Conservation (phyloP, 2,888 invertebrate genomes). For the Entomobrya proxima region DNA sequence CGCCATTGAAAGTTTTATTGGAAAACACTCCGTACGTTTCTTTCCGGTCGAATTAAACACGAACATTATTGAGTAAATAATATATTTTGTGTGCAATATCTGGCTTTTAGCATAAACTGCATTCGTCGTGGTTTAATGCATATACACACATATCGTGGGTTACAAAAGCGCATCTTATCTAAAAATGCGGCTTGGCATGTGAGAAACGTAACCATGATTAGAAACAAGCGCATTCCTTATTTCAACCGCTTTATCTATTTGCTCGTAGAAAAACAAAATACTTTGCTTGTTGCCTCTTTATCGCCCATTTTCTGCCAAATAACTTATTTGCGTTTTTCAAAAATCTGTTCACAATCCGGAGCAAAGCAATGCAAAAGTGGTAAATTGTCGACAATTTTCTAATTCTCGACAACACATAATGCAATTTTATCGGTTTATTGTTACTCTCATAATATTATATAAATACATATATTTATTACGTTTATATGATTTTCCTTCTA, state of each 20-base stretch:
- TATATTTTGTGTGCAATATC: constrained; percentile 12
- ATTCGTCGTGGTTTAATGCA: constrained; percentile 64
- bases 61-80: not conserved
- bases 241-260: not conserved
- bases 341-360: not conserved
- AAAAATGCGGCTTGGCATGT: constrained; percentile 10
- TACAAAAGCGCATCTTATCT: constrained; percentile 48
- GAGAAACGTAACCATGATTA: constrained; percentile 5
- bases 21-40: constrained; percentile 12
- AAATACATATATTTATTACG: constrained; percentile 14
- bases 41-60: constrained; percentile 58
- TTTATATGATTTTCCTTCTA: not conserved
- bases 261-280: not conserved
- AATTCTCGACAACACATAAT: constrained; percentile 15
- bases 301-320: constrained; percentile 21
- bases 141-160: constrained; percentile 53
- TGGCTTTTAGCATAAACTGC: not conserved
- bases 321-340: constrained; percentile 10
- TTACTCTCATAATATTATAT: not conserved
- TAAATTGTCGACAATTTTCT: constrained; percentile 29
- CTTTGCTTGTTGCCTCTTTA: constrained; percentile 8
- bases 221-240: constrained; percentile 12
- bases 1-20: not conserved
- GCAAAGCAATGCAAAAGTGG: not conserved
- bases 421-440: not conserved